Evolutionary conservation across 1,140 invertebrate genomes (phyloP), one percentile per base, ranked within the genome.

Genomic region (Geopemphigus sp.): DNA sequence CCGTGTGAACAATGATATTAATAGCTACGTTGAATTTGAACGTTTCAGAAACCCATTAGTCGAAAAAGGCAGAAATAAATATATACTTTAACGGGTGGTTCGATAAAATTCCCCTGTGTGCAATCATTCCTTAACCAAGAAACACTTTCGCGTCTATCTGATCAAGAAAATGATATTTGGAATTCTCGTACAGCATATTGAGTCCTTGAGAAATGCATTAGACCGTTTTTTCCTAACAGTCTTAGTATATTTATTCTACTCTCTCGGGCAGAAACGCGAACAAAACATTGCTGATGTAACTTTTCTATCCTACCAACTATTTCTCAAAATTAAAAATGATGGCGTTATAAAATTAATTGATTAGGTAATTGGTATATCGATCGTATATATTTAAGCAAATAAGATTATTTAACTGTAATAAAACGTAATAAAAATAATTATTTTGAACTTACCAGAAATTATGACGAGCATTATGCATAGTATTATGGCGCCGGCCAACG

Each of bases 401-500:
- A 50, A 6, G 22, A 11, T 14, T 12, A 24, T 57, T 57, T 57
- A 12, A 24, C 22, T 12, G 2, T 12, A 11, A 12, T 19, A 19
- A 63, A 32, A 2, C 19, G 4, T 3, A 11, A 61, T 29, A 29
- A 14, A n/a, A 12, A 8, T 61, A 61, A 61, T 29, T 61, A 39
- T 61, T 26, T 29, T 39, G 6, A 59, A 59, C 57, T 63, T 50
- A 78, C 74, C 74, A 39, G 74, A 78, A 57, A 76, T 76, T 26
- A 45, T 78, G 56, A 78, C 39, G 32, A 78, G 56, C 54, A 78
- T 61, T 6, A 78, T 78, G 45, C 74, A 78, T 61, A 78, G 17
- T 78, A 78, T 78, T 61, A 78, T 59, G 56, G 56, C 56, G 12
- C 57, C 57, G 74, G 54, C 56, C 56, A 78, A 78, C 14, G 74